Conservation (phyloP, 2,888 invertebrate genomes). For the Periphyllus acericola region DNA sequence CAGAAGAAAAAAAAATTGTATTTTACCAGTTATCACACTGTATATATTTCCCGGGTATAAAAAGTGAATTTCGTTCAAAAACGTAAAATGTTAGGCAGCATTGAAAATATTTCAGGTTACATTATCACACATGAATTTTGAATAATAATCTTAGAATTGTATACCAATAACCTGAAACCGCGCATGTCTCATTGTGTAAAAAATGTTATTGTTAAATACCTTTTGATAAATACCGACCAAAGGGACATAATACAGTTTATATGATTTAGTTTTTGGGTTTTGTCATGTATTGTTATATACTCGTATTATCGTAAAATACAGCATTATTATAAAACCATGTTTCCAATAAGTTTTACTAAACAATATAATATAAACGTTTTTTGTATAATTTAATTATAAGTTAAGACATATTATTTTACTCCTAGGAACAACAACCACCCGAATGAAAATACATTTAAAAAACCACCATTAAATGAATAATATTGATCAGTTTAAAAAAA, state of each 20-base stretch:
- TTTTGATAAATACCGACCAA: not conserved
- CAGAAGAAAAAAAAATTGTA: not conserved
- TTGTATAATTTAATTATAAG: no score
- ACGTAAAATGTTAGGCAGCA: not conserved
- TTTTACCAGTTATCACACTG: not conserved
- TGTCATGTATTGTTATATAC: not conserved
- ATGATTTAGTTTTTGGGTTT: not conserved
- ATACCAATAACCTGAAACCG: not conserved
- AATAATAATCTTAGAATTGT: not conserved
- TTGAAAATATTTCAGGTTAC: not conserved
- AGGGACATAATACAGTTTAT: not conserved
- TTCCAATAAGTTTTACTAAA: not conserved
- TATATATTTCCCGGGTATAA: not conserved
- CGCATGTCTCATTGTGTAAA: not conserved
- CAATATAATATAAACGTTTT: not conserved
- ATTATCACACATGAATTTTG: not conserved
- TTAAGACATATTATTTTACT: no score
- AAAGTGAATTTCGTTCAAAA: not conserved
- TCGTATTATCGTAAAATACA: no score
- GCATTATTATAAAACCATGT: not conserved
- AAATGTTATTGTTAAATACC: not conserved
- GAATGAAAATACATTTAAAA: no score
- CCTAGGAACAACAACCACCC: no score
- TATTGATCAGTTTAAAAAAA: no score
- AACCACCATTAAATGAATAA: no score